Evolutionary conservation across 2,888 invertebrate genomes (phyloP), one percentile per base, ranked within the genome.

Genomic region (Pinctada fucata): DNA sequence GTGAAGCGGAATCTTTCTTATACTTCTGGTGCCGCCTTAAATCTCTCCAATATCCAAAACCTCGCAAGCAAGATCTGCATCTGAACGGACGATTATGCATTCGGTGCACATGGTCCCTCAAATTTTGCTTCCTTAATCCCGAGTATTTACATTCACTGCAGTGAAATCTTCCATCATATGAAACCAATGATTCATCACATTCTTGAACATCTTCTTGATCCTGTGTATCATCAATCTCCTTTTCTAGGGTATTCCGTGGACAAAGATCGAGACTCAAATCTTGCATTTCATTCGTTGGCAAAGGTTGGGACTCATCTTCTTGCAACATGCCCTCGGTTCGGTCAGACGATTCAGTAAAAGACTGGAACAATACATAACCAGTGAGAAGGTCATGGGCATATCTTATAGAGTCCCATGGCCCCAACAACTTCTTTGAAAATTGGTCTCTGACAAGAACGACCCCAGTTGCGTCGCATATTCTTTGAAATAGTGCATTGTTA

Each of bases 1-100:
- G 31, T 31, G 31, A 31, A 31, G 31, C 31, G 31, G 31, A 31
- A 31, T 31, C 31, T 31, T 31, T 66, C 31, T 66, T 74, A 31
- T 74, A 63, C 10, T 74, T 74, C 48, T 74, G 65, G 63, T 78
- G 78, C 65, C 78, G 68, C 51, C 65, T 63, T 2, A 78, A 65
- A 65, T 78, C 78, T 66, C 70, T 69, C 6, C 70, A 64, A n/a
- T 69, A 78, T 31, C 78, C 78, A 71, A 78, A 78, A 47, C 78
- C 78, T 70, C 72, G 64, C n/a, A 66, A 49, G 52, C 78, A 78
- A 2, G 45, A 69, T 8, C 74, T 63, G 52, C 78, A 78, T 10
- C 63, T 74, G 13, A 70, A 69, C 8, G 78, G 78, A 31, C 74
- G 74, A 49, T 74, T 51, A 70, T 78, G 78, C 13, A 65, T 70